Conservation (phyloP, 2,113 vertebrate species). For the Pteropus alecto region DNA sequence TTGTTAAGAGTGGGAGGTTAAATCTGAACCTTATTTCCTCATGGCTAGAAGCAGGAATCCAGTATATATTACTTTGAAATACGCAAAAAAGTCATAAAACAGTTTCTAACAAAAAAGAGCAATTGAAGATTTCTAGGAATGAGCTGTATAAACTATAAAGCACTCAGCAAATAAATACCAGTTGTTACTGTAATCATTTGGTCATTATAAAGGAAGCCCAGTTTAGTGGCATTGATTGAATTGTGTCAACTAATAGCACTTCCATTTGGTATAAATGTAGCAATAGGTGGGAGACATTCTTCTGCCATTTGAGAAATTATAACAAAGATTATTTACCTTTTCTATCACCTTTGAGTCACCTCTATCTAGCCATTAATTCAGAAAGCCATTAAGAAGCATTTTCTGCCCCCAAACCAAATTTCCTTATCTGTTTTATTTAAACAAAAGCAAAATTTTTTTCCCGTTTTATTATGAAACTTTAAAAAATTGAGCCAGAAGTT, state of each 20-base stretch:
- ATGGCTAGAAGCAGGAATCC: background rate
- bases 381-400: background rate
- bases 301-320: background rate
- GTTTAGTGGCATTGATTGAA: background rate
- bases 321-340: background rate
- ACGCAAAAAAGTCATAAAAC: background rate
- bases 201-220: background rate
- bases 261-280: background rate
- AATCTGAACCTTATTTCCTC: background rate
- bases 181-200: background rate
- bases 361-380: background rate
- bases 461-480: background rate
- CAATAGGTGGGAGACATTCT: background rate
- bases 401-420: background rate
- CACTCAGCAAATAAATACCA: background rate
- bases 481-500: background rate
- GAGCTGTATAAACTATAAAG: background rate
- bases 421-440: background rate
- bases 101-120: background rate
- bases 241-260: background rate
- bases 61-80: background rate
- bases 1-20: background rate
- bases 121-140: background rate
- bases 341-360: background rate
- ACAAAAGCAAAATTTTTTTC: background rate